Evolutionary conservation across 2,888 invertebrate genomes (phyloP).

Genomic region (Calephelis perditalis): DNA sequence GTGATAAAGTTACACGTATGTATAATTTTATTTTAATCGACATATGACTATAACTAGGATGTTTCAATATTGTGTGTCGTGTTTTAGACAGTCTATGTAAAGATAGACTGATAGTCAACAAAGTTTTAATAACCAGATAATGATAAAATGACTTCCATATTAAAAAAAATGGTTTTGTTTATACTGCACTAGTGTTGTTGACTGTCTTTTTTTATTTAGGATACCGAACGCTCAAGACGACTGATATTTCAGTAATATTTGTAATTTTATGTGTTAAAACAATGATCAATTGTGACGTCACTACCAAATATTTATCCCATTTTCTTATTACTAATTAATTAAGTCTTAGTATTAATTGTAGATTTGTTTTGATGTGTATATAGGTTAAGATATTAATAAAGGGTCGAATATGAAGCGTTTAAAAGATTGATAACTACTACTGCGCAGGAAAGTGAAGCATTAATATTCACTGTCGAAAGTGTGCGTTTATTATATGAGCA

Average conservation of each 20-base stretch:
- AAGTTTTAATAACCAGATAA: not conserved
- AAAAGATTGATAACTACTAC: conserved; percentile 7
- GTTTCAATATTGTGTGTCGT: conserved; percentile 9
- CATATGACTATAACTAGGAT: conserved; percentile 12
- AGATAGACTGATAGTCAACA: conserved; percentile 4
- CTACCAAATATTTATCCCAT: conserved; percentile 41
- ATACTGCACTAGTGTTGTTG: conserved; percentile 11
- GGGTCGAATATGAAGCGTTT: conserved; percentile 14
- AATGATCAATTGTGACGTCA: conserved; percentile 29
- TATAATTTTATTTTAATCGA: conserved; percentile 2
- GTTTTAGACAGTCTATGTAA: conserved; percentile 1
- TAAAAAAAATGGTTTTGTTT: conserved; percentile 5
- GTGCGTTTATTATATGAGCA: not conserved
- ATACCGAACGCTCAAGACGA: conserved; percentile 13
- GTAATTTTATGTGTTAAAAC: conserved; percentile 13
- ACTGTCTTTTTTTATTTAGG: conserved; percentile 11
- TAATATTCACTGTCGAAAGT: conserved; percentile 9
- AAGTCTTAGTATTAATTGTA: conserved; percentile 25
- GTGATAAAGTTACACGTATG: not conserved
- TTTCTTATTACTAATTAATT: conserved; percentile 37
- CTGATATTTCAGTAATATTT: conserved; percentile 13
- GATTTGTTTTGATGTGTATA: conserved; percentile 39
- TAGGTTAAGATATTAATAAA: conserved; percentile 25
- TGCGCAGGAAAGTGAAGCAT: conserved; percentile 11
- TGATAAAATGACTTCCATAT: conserved; percentile 11